Evolutionary conservation across 2,113 vertebrate species (phyloP), one percentile per base, ranked within the genome.

Genomic region (Pelobates fuscus): DNA sequence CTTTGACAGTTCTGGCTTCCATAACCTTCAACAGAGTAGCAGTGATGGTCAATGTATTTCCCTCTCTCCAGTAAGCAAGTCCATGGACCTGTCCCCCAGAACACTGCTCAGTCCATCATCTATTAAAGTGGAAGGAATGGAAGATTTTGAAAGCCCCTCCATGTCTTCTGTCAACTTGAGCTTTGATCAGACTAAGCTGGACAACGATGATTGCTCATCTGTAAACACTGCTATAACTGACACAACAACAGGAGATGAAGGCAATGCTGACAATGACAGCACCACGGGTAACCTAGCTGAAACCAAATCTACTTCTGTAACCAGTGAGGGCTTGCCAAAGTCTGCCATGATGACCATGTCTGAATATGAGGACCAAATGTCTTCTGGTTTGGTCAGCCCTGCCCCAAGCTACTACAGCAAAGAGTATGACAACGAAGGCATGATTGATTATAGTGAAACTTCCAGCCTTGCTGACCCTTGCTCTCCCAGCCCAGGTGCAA

Each of bases 141-240:
- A 99, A 88, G 97, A 99, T 72, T 98, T 95, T 12, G 97, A 99
- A 91, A 95, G 90, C 73, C 94, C 96, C 71, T 94, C 93, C 65
- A 95, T 98, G 88, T 95, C 97, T 57, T 95, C 95, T 2, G 94
- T 98, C 71, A 97, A 95, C 76, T 89, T 98, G 67, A 95, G 89
- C 84, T 99, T 94, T 88, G 97, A 99, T 89, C 97, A 92, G 44
- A 91, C 87, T 6, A 99, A 98, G 87, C 89, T 98, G 79, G 97
- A 99, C 89, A 99, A 99, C 0, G 97, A 99, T 8, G 97, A 99
- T 88, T 98, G 97, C 83, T 99, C 97, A 73, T 99, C 97, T 11
- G 96, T 99, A 82, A 99, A 99, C 81, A 99, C 97, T 0, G 97
- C 97, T 18, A 96, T 99, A 91, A 99, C 97, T 60, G 97, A 99